Conservation (phyloP, 1,140 invertebrate genomes). For the Pachyrhynchus sulphureomaculatus region DNA sequence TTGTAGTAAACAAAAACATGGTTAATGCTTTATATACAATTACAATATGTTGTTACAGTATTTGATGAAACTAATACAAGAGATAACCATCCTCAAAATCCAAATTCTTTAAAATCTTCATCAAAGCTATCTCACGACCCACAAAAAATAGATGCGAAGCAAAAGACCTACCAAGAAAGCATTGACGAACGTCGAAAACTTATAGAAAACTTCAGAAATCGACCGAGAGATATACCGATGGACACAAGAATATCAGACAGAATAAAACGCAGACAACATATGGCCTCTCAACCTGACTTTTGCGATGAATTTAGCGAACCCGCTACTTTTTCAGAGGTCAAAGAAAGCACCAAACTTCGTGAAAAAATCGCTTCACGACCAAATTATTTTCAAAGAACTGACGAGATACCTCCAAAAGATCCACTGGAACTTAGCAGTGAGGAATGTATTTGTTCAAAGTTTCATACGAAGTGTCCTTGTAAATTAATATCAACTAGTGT, state of each 20-base stretch:
- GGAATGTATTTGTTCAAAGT: conserved; percentile 23
- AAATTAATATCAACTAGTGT: conserved; percentile 5
- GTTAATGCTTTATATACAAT: no score
- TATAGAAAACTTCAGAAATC: conserved; percentile 19
- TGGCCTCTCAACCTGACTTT: conserved; percentile 28
- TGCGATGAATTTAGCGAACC: conserved; percentile 22
- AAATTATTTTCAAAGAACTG: not conserved
- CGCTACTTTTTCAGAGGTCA: not conserved
- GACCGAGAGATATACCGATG: not conserved
- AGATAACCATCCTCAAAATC: no score
- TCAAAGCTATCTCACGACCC: not conserved
- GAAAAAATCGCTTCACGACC: not conserved
- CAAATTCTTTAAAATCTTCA: not conserved
- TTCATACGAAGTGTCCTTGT: conserved; percentile 2
- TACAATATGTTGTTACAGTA: no score
- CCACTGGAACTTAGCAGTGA: conserved; percentile 28
- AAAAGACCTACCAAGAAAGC: not conserved
- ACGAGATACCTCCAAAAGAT: not conserved
- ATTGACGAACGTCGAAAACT: not conserved
- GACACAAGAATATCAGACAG: conserved; percentile 43
- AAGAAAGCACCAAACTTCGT: conserved; percentile 9
- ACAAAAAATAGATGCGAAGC: not conserved
- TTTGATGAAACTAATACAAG: no score
- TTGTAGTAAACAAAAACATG: no score
- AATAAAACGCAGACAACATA: conserved; percentile 35